Conservation (phyloP, 2,888 invertebrate species). For the Melieria crassipennis region DNA sequence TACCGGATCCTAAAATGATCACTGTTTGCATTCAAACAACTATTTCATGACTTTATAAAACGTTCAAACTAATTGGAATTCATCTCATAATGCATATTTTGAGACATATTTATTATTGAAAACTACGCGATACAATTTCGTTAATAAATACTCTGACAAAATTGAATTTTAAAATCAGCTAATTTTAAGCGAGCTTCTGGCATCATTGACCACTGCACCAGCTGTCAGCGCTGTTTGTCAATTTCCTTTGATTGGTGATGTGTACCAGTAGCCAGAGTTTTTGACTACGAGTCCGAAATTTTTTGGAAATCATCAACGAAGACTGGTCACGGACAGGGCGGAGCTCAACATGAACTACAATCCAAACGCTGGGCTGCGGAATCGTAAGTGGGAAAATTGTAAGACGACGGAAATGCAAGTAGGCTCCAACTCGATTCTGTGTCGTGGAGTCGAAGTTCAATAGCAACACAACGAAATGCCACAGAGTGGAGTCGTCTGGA, state of each 20-base stretch:
- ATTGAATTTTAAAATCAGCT: neutral
- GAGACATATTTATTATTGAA: neutral
- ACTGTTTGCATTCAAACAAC: no score
- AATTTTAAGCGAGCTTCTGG: neutral
- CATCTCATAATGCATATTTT: neutral
- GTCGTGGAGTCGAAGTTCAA: neutral
- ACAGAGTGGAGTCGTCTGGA: no score
- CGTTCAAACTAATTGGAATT: no score
- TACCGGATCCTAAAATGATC: no score
- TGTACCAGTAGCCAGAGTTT: conserved; percentile 31
- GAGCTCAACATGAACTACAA: conserved; percentile 59
- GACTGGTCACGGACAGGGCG: neutral
- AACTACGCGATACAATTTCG: neutral
- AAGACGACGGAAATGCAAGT: conserved; percentile 62
- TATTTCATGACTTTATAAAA: no score
- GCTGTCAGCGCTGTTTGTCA: conserved; percentile 29
- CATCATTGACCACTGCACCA: conserved; percentile 7
- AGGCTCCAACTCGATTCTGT: conserved; percentile 14
- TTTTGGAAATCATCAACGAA: neutral
- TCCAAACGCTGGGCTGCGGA: conserved; percentile 61
- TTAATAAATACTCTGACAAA: neutral
- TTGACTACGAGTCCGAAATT: conserved; percentile 6
- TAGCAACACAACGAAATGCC: neutral
- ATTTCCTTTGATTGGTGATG: conserved; percentile 38
- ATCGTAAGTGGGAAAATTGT: conserved; percentile 65